phyloP scores from a whole-genome alignment of 2,797 vertebrate species.

The Rachycentron canadum region DNA sequence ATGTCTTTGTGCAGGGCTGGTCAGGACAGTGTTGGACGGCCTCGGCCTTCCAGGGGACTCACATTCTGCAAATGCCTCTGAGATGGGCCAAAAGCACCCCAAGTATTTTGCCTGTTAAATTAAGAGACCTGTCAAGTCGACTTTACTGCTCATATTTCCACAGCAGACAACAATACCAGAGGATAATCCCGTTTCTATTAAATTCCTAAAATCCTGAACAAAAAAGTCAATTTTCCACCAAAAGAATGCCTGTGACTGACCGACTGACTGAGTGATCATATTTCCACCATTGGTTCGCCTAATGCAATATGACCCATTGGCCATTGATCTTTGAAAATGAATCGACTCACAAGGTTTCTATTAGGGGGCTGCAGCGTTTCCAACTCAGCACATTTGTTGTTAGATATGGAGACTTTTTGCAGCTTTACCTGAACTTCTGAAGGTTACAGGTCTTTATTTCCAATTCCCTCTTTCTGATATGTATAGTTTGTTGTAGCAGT shows the following conservation, averaged over 20 bases:
- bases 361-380: no score
- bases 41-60: conserved; percentile 27
- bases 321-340: no score
- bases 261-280: no score
- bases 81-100: not conserved
- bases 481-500: no score
- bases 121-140: conserved; percentile 19
- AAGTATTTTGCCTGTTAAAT: conserved; percentile 38
- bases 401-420: no score
- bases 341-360: no score
- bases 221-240: conserved; percentile 13
- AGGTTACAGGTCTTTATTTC: no score
- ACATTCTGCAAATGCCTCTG: conserved; percentile 54
- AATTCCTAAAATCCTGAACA: conserved; percentile 31
- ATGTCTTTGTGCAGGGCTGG: not conserved
- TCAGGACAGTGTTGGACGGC: conserved; percentile 7
- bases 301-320: no score
- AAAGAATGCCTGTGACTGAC: not conserved
- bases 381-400: no score
- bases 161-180: conserved; percentile 32
- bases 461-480: no score
- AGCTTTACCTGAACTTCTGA: no score
- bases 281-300: no score
- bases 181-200: conserved; percentile 50
- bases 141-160: conserved; percentile 24